Evolutionary conservation across 2,888 invertebrate genomes (phyloP), one percentile per base, ranked within the genome.

Genomic region (Hedya salicella): DNA sequence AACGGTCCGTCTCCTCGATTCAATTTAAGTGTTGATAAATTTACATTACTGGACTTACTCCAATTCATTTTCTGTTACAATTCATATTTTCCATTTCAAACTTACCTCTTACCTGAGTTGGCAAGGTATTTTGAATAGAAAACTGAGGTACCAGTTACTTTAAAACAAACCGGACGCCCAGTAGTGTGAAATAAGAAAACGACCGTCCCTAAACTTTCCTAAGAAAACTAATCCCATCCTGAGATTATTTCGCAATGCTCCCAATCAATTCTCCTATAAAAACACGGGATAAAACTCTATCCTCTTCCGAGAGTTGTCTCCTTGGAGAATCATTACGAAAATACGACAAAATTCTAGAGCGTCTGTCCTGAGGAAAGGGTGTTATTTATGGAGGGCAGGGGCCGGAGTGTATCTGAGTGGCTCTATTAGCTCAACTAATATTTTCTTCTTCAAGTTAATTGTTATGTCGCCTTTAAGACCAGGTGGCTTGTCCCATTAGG

Each of bases 391-490:
- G 80, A 82, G 85, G 87, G 78, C 83, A 84, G 79, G 84, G 87
- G 84, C 79, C 79, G 83, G 81, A 82, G 86, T 87, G 86, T 89
- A 89, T 89, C 86, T 84, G 81, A 88, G 87, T 83, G 84, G 85
- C 79, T 88, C 85, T 91, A 89, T 92, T 89, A 90, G 83, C 88
- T 87, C 83, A 79, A 89, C 89, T 90, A 89, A 90, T 92, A 92
- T 90, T 90, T 90, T 91, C 87, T 89, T 89, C 87, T 86, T 81
- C 82, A 76, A 88, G 84, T 88, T 91, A 91, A 91, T 92, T 91
- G 91, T 91, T 90, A 91, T 88, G 88, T 88, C 87, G 85, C 83
- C 85, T 91, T 86, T 86, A 89, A 89, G 86, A 87, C 85, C 90
- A 92, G 91, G 91, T 92, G 89, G 87, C 83, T 83, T 83, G 85